These are phyloP conservation scores for Cyanoramphus novaezelandiae DNA, from an alignment of 2,113 vertebrate genomes.

Conservation along the genomic window DNA sequence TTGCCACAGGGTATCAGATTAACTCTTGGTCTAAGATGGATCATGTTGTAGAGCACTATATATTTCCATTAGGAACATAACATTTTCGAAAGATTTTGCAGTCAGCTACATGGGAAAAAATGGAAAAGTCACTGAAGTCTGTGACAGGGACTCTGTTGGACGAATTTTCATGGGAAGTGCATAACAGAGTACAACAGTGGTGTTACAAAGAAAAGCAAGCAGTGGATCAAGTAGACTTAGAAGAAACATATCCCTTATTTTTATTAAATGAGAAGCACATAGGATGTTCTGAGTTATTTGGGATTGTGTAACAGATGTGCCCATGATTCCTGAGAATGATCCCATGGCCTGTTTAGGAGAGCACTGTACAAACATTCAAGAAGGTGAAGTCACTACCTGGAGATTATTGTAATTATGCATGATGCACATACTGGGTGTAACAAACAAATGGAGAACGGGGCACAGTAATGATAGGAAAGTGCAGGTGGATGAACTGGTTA, in stretches of 20 bases:
- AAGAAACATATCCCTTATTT: neutral
- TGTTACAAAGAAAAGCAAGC: neutral
- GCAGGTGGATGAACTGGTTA: neutral
- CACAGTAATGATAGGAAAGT: constrained; percentile 1
- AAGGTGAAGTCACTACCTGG: neutral
- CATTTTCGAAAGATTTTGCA: neutral
- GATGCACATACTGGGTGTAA: constrained; percentile 15
- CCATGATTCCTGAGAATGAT: neutral
- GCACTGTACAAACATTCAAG: neutral
- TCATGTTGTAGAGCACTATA: neutral
- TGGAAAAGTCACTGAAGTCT: neutral
- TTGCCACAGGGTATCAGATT: neutral
- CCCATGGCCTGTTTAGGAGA: neutral
- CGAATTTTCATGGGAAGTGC: neutral
- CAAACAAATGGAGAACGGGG: neutral
- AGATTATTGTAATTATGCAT: constrained; percentile 2
- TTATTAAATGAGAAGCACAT: neutral
- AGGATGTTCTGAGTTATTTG: neutral
- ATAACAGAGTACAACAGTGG: neutral
- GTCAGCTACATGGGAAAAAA: neutral
- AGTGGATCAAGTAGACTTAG: neutral
- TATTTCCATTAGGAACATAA: neutral
- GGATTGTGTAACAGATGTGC: neutral
- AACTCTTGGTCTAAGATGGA: neutral
- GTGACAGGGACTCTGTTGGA: neutral